These are phyloP conservation scores for Halcyon senegalensis DNA, from an alignment of 2,113 vertebrate genomes.

Conservation along the genomic window DNA sequence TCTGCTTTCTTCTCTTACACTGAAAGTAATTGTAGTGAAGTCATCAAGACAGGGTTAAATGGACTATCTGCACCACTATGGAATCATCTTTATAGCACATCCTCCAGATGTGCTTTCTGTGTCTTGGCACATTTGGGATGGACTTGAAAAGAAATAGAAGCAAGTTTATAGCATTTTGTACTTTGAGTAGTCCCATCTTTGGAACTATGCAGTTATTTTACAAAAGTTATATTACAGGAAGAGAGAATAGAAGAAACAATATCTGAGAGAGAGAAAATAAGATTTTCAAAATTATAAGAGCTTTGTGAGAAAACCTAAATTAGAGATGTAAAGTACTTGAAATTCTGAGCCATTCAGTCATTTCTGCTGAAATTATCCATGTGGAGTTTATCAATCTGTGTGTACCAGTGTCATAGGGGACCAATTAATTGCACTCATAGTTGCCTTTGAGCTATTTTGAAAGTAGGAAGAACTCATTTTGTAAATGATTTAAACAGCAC, in stretches of 20 bases:
- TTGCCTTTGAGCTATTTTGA: slow-evolving; percentile 58
- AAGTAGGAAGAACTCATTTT: slow-evolving; percentile 42
- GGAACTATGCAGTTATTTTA: background rate
- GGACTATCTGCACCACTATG: background rate
- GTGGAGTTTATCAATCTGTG: slow-evolving; percentile 19
- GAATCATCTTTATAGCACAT: background rate
- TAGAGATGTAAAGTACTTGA: background rate
- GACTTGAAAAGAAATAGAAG: background rate
- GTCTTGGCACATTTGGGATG: background rate
- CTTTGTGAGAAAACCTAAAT: background rate
- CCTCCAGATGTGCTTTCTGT: background rate
- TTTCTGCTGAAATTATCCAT: background rate
- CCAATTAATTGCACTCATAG: slow-evolving; percentile 56
- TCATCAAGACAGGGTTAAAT: background rate
- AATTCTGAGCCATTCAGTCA: slow-evolving; percentile 16
- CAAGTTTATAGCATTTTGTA: background rate
- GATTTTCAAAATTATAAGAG: background rate
- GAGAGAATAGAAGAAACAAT: background rate
- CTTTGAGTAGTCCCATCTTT: background rate
- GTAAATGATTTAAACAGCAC: slow-evolving; percentile 55
- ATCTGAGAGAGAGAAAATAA: background rate
- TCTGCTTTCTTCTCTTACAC: background rate
- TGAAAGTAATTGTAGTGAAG: background rate
- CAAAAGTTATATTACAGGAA: background rate
- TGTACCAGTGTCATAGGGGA: slow-evolving; percentile 53